Base-by-base conservation (phyloP, 2,797 vertebrate species). In the Gallinago nigripennis region DNA sequence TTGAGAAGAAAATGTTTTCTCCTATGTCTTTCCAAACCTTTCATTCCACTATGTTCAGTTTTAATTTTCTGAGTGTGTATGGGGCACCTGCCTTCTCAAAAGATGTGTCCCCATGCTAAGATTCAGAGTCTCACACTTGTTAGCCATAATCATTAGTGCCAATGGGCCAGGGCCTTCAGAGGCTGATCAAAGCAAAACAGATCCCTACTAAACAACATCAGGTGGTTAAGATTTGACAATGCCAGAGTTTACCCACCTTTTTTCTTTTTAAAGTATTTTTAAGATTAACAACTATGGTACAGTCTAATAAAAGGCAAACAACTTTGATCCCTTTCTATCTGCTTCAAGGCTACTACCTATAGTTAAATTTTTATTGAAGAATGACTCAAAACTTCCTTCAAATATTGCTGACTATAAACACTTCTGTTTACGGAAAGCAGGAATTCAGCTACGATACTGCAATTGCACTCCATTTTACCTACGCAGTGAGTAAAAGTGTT, bases 321-420 rank as follows among this genome's bases (percentile, higher is more conserved):
- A 51, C 76, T 73, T 92, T 88, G 95, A 92, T 94, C 96, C 95
- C 92, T 84, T 87, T 56, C 87, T 91, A 81, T 63, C 65, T 88
- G 63, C 79, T 78, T 78, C 86, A 86, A 70, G 66, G 48, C 80
- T 94, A 90, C 23, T 76, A 82, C 13, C 31, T 84, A 72, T 1
- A 63, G 48, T 30, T 30, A 88, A 91, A 68, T 63, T 95, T 92
- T 61, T 65, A 35, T 8, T 83, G 79, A 82, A 91, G 76, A 82
- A 92, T 76, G 66, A 76, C 43, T 72, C 65, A 65, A 61, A 60
- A 8, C 35, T 56, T 70, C 77, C 80, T 88, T 72, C 58, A 72
- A 21, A 19, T 63, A 72, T 63, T 43, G 88, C 41, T 18, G 50
- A 39, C 39, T 51, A 65, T 13, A 24, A 83, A 65, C 69, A 69